phyloP scores from a whole-genome alignment of 2,797 vertebrate species.

The Notoglanidium macrostoma region DNA sequence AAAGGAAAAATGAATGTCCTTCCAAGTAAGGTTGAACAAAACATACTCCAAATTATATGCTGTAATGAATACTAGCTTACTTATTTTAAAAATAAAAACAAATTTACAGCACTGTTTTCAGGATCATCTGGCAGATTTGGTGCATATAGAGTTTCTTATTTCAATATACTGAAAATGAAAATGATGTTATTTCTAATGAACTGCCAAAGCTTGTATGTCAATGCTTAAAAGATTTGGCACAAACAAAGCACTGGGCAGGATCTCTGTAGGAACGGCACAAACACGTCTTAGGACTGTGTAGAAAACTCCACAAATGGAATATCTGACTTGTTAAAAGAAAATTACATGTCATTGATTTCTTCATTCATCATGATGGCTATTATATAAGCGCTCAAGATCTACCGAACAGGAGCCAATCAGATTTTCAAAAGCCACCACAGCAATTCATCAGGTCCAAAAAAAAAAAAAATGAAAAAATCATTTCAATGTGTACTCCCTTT shows the following conservation, averaged over 20 bases:
- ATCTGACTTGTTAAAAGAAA: slow-evolving; percentile 2
- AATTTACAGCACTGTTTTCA: neutral
- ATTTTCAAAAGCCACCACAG: neutral
- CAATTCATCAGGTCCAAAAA: neutral
- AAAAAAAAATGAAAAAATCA: neutral
- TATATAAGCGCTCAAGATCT: neutral
- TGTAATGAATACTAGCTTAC: slow-evolving; percentile 1
- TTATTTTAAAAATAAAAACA: neutral
- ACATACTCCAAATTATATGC: slow-evolving; percentile 7
- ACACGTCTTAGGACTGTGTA: neutral
- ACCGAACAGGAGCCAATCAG: neutral
- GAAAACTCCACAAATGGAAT: neutral
- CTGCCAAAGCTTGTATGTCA: neutral
- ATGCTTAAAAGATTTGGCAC: neutral
- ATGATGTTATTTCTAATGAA: neutral
- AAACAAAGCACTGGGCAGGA: neutral
- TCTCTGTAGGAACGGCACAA: neutral
- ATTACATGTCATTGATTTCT: neutral
- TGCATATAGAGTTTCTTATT: neutral
- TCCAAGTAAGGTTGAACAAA: slow-evolving; percentile 32
- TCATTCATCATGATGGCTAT: neutral
- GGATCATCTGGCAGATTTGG: neutral
- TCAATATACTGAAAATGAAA: neutral
- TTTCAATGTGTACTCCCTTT: neutral
- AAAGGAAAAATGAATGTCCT: slow-evolving; percentile 28